A percentile compares a stretch with the other conserved stretches of the same genome.
phyloP scores from a whole-genome alignment of 1,140 invertebrate species.

The Drosophila takahashii region DNA sequence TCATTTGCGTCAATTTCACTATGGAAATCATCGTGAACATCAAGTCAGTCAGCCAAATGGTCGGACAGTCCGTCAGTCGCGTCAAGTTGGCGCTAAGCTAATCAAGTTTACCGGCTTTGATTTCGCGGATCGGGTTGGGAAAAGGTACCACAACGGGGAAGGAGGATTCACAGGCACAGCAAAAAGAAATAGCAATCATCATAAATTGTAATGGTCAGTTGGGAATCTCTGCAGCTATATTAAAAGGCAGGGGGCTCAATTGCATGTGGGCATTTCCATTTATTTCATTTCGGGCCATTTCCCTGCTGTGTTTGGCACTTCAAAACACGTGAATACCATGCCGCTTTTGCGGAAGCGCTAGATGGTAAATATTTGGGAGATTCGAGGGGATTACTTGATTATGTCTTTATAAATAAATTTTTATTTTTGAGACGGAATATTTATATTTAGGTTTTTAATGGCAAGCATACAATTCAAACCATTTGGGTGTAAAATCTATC shows the following conservation, averaged over 20 bases:
- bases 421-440: too few relatives aligned
- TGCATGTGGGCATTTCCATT: slow-evolving; percentile 48
- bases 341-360: slow-evolving; percentile 33
- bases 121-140: slow-evolving; percentile 13
- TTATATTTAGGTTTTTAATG: too few relatives aligned
- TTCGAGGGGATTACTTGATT: background rate
- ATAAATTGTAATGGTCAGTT: slow-evolving; percentile 77
- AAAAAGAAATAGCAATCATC: slow-evolving; percentile 67
- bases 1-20: slow-evolving; percentile 72
- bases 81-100: slow-evolving; percentile 69
- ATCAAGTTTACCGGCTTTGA: slow-evolving; percentile 66
- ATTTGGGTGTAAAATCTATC: too few relatives aligned
- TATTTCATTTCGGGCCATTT: slow-evolving; percentile 43
- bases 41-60: slow-evolving; percentile 28
- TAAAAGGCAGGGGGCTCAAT: slow-evolving; percentile 28
- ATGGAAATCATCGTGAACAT: slow-evolving; percentile 57
- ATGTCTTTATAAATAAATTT: background rate
- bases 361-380: slow-evolving; percentile 10
- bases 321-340: slow-evolving; percentile 36
- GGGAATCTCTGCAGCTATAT: slow-evolving; percentile 53
- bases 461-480: too few relatives aligned
- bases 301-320: slow-evolving; percentile 38
- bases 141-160: slow-evolving; percentile 5
- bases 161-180: background rate
- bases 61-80: slow-evolving; percentile 28